Conservation (phyloP, 2,113 vertebrate genomes). For the Malurus melanocephalus region DNA sequence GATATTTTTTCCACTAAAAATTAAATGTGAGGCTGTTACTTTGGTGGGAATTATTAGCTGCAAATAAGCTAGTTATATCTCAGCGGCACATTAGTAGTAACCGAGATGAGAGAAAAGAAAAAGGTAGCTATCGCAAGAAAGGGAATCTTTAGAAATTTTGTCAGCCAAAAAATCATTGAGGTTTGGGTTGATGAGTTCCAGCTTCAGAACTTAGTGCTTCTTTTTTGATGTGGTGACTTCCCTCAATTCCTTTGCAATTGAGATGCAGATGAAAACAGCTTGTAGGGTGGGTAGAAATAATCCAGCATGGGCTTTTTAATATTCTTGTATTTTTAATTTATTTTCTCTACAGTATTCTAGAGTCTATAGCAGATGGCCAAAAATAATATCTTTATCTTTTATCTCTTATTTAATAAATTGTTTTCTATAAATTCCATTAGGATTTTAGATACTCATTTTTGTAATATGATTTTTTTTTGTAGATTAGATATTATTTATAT, state of each 20-base stretch:
- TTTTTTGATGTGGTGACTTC: background rate
- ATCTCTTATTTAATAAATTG: constrained; percentile 35
- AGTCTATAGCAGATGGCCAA: constrained; percentile 19
- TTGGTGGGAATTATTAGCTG: constrained; percentile 1
- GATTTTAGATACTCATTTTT: constrained; percentile 31
- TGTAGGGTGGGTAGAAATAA: background rate
- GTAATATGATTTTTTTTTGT: background rate
- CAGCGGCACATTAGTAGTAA: background rate
- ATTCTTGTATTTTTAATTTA: background rate
- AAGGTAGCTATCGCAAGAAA: constrained; percentile 29
- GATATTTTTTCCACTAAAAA: background rate
- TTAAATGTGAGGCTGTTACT: constrained; percentile 19
- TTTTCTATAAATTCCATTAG: constrained; percentile 31
- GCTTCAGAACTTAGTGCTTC: background rate
- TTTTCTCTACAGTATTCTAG: background rate
- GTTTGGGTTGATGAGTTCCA: background rate
- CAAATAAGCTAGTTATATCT: background rate
- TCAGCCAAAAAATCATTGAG: background rate
- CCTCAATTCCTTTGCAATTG: background rate
- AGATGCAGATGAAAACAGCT: background rate
- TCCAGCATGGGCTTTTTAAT: background rate
- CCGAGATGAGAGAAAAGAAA: constrained; percentile 12
- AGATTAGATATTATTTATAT: constrained; percentile 3
- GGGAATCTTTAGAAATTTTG: constrained; percentile 1
- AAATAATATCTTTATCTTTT: background rate